Percentiles rank a stretch among this genome's conserved stretches.
These are phyloP conservation scores for Myotis vivesi DNA, from an alignment of 2,797 vertebrate genomes.

Conservation along the genomic window DNA sequence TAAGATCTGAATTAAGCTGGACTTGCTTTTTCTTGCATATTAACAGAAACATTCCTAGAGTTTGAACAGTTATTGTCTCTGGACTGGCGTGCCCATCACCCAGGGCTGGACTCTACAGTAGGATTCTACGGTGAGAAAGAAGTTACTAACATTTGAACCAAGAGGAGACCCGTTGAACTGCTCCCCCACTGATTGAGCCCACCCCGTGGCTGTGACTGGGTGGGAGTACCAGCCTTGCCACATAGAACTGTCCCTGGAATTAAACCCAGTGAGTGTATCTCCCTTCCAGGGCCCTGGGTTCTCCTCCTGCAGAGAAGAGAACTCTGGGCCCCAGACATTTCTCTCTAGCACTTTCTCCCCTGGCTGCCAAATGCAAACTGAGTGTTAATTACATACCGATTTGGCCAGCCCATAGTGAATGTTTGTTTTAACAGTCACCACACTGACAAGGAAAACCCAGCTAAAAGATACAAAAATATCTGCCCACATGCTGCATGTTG, in stretches of 20 bases:
- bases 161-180: background rate
- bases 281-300: background rate
- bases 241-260: background rate
- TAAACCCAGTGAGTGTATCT: background rate
- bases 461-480: background rate
- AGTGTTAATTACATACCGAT: background rate
- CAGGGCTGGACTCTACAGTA: background rate
- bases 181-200: background rate
- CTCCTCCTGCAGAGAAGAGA: background rate
- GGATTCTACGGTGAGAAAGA: background rate
- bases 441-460: background rate
- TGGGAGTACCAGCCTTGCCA: background rate
- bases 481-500: background rate
- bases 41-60: background rate
- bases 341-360: background rate
- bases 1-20: background rate
- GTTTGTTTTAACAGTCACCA: background rate
- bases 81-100: background rate
- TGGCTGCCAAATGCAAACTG: background rate
- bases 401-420: background rate
- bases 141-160: background rate
- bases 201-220: background rate
- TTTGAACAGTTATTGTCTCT: background rate
- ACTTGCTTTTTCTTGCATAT: background rate
- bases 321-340: background rate